Conservation (phyloP, 2,797 vertebrate genomes). For the Pygocentrus nattereri region DNA sequence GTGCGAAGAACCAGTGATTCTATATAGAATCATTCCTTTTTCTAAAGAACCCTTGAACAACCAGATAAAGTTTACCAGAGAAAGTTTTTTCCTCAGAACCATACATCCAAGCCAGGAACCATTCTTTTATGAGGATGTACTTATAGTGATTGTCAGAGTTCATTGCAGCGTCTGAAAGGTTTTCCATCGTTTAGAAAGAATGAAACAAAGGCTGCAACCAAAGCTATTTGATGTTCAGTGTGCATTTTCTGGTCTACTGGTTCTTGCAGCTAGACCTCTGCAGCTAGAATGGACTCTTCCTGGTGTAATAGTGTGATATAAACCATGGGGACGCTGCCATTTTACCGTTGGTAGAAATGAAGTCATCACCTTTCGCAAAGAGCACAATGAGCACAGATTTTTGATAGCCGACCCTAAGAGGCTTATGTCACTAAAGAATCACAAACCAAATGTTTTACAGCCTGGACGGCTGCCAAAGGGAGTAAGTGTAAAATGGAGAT, state of each 20-base stretch:
- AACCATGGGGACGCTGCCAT: constrained; percentile 17
- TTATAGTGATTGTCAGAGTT: neutral
- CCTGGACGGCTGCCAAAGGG: constrained; percentile 46
- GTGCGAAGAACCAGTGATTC: no score
- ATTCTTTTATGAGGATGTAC: neutral
- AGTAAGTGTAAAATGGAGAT: constrained; percentile 57
- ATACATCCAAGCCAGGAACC: neutral
- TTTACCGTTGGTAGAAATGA: constrained; percentile 36
- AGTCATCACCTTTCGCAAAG: constrained; percentile 41
- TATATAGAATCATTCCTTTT: no score
- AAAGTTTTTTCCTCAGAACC: neutral
- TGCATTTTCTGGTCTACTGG: constrained; percentile 14
- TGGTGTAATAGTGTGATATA: constrained; percentile 11
- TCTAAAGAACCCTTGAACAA: no score
- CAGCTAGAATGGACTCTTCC: neutral
- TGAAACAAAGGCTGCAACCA: neutral
- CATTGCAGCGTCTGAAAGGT: neutral
- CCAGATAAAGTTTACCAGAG: no score
- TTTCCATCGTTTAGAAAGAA: neutral
- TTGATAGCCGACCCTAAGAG: constrained; percentile 45
- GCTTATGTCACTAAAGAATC: constrained; percentile 50
- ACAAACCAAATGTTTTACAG: constrained; percentile 49
- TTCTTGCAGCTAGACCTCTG: neutral
- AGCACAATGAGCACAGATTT: constrained; percentile 42
- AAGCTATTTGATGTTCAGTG: neutral